A percentile compares a stretch with the other conserved stretches of the same genome.
phyloP scores from a whole-genome alignment of 1,140 invertebrate genomes.

The Polypedilum pembai region DNA sequence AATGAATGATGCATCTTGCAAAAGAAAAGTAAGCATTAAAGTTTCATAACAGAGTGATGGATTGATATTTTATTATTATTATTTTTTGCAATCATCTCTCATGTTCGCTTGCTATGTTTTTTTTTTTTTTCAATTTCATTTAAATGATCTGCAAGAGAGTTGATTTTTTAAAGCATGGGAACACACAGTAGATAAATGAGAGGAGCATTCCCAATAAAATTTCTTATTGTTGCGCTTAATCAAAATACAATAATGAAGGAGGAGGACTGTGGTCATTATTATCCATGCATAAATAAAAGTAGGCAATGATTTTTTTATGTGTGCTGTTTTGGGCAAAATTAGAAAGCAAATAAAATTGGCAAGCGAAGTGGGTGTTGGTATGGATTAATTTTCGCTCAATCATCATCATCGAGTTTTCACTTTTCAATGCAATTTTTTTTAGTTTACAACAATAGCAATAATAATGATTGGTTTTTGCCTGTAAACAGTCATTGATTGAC shows the following conservation, averaged over 20 bases:
- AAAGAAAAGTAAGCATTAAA: too few relatives aligned
- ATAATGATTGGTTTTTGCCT: not conserved
- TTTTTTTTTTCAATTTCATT: too few relatives aligned
- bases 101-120: too few relatives aligned
- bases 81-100: too few relatives aligned
- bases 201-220: not conserved
- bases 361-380: slow-evolving; percentile 4
- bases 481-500: too few relatives aligned
- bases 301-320: not conserved
- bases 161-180: too few relatives aligned
- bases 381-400: slow-evolving; percentile 13
- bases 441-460: slow-evolving; percentile 19
- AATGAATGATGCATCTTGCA: too few relatives aligned
- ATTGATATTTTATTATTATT: too few relatives aligned
- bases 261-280: slow-evolving; percentile 3
- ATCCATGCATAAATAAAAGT: not conserved
- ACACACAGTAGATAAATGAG: not conserved
- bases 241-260: not conserved
- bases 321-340: slow-evolving; percentile 7
- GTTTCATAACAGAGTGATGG: too few relatives aligned
- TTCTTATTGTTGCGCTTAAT: not conserved
- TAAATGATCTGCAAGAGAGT: too few relatives aligned
- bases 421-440: not conserved
- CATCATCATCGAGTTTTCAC: slow-evolving; percentile 16
- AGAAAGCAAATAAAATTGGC: slow-evolving; percentile 18